Evolutionary conservation across 2,797 vertebrate genomes (phyloP), one percentile per base, ranked within the genome.

Genomic region (Melanotaenia boesemani): DNA sequence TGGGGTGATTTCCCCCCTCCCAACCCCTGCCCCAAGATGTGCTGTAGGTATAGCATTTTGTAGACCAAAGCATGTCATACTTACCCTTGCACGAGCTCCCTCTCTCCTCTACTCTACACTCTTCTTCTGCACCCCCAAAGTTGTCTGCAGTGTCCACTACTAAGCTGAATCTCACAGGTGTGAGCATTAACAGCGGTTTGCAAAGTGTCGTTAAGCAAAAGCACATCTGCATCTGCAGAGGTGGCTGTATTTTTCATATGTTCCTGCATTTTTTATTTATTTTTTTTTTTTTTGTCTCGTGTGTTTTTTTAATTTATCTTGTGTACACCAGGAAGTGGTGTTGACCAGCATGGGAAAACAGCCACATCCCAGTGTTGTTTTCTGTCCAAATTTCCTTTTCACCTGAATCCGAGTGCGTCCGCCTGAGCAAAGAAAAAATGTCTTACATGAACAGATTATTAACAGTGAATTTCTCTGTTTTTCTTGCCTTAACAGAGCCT

Each of bases 41-140:
- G 80, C 91, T 91, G 92, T 98, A 98, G 97, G 97, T 98, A 98
- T 93, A 86, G 87, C 92, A 95, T 92, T 84, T 80, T 39, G 56
- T 74, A 82, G 88, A 80, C 46, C 71, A 63, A 73, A 83, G 89
- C 88, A 91, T 91, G 91, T 9, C 79, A 63, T 63, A 34, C 50
- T 22, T 32, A n/a, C 39, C 59, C 70, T 63, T 5, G 87, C 91
- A 88, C 88, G 84, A 74, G 20, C 32, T 39, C 46, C 55, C 65
- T 11, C 26, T 16, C 61, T 32, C 8, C 22, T 55, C 15, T 37
- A 22, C 44, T 3, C 52, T 26, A 26, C 10, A 67, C 12, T 22
- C n/a, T 57, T 67, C 24, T 5, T 30, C 32, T 65, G 36, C 36
- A 5, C 16, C 63, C 60, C 44, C 2, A 28, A n/a, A 60, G n/a